Evolutionary conservation across 2,797 vertebrate genomes (phyloP).

Genomic region (Paguma larvata): DNA sequence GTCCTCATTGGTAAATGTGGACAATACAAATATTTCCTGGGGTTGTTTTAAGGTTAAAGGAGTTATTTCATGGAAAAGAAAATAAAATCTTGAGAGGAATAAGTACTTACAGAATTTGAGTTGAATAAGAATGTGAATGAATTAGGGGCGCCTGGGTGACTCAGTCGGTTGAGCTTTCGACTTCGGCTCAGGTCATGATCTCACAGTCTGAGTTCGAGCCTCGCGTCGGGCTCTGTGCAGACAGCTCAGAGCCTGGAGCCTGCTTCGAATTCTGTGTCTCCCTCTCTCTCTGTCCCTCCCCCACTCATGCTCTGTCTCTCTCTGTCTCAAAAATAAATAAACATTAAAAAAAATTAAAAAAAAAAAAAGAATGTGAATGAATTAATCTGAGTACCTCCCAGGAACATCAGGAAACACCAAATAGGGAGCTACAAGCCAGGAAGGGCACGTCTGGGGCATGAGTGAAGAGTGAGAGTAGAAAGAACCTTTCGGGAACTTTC

Average conservation of each 20-base stretch:
- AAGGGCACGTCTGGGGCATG: neutral
- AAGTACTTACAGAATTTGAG: neutral
- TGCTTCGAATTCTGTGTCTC: no score
- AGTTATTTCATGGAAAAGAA: neutral
- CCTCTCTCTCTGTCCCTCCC: no score
- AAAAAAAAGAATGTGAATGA: neutral
- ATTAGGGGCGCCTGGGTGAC: no score
- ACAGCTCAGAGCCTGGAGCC: no score
- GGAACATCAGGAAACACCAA: neutral
- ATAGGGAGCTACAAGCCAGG: neutral
- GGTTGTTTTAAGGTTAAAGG: constrained; percentile 13
- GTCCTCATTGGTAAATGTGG: constrained; percentile 1
- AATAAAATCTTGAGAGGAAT: constrained; percentile 20
- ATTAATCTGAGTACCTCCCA: neutral
- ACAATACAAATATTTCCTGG: neutral
- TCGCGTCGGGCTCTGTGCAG: no score
- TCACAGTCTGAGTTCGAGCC: no score
- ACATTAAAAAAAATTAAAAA: no score
- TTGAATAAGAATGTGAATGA: neutral
- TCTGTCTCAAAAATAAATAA: no score
- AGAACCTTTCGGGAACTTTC: neutral
- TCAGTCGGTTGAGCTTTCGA: no score
- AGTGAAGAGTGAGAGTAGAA: neutral
- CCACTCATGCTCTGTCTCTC: no score
- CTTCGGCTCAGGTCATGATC: no score